phyloP scores from a whole-genome alignment of 2,888 invertebrate genomes.

The Pecten maximus region DNA sequence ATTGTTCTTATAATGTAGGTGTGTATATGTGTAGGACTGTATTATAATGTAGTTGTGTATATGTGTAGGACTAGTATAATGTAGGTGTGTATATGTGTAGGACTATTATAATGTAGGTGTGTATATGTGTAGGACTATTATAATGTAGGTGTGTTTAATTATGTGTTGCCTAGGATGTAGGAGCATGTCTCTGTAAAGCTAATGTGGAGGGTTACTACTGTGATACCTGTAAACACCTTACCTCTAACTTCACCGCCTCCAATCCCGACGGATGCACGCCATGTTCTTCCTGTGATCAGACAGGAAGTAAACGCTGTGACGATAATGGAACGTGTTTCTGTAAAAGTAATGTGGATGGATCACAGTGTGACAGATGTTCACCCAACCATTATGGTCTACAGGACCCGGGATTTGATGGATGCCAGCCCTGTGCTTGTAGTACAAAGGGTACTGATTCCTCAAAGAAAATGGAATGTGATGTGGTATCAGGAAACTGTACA shows the following conservation, averaged over 20 bases:
- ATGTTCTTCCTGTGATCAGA: conserved; percentile 56
- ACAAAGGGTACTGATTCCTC: not conserved
- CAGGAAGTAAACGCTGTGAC: conserved; percentile 50
- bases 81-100: no score
- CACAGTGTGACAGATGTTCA: conserved; percentile 46
- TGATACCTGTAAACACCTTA: conserved; percentile 62
- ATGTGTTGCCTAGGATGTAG: no score
- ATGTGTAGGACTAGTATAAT: no score
- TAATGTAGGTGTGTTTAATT: no score
- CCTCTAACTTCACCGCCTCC: conserved; percentile 48
- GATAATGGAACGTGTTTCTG: conserved; percentile 38
- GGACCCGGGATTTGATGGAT: not conserved
- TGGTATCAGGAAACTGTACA: conserved; percentile 52
- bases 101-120: no score
- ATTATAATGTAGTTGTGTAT: no score
- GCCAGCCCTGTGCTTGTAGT: conserved; percentile 48
- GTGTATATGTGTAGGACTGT: no score
- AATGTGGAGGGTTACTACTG: conserved; percentile 63
- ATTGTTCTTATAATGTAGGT: no score
- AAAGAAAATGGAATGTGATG: conserved; percentile 42
- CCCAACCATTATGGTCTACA: conserved; percentile 41
- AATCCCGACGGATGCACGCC: conserved; percentile 57
- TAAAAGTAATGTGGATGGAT: conserved; percentile 40
- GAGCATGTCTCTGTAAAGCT: conserved; percentile 65
- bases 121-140: no score